These are phyloP conservation scores for Scaptomyza reducta DNA, from an alignment of 2,888 invertebrate species.

Conservation along the genomic window DNA sequence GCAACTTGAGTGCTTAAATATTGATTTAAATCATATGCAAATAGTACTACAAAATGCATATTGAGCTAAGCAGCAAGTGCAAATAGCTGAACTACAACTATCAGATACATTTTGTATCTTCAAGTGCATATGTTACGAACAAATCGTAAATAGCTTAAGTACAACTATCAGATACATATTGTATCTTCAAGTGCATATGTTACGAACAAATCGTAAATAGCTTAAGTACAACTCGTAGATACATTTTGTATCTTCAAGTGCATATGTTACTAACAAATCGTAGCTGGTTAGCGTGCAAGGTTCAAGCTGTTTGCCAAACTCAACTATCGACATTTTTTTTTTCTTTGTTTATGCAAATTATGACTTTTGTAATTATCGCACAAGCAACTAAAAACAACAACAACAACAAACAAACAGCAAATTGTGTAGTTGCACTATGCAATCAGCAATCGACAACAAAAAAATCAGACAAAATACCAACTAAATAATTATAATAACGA, in stretches of 20 bases:
- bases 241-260: slow-evolving; percentile 49
- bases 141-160: too few relatives aligned
- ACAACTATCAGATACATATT: slow-evolving; percentile 29
- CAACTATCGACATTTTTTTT: slow-evolving; percentile 36
- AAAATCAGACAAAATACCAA: slow-evolving; percentile 16
- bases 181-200: slow-evolving; percentile 43
- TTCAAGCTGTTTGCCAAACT: slow-evolving; percentile 42
- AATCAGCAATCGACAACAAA: slow-evolving; percentile 37
- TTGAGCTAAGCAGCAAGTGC: slow-evolving; percentile 8
- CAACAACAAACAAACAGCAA: slow-evolving; percentile 22
- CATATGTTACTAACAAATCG: slow-evolving; percentile 14
- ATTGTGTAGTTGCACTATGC: slow-evolving; percentile 35
- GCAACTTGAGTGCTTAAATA: neutral
- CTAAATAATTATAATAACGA: slow-evolving; percentile 53
- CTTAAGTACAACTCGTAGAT: slow-evolving; percentile 8
- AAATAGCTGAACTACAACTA: slow-evolving; percentile 13
- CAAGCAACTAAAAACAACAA: slow-evolving; percentile 24
- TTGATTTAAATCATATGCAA: neutral
- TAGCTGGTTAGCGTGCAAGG: slow-evolving; percentile 31
- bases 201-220: slow-evolving; percentile 16
- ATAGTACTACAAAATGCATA: neutral
- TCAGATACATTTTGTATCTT: slow-evolving; percentile 47
- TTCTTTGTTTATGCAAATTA: slow-evolving; percentile 60
- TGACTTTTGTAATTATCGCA: slow-evolving; percentile 62
- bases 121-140: slow-evolving; percentile 23